phyloP scores from a whole-genome alignment of 1,140 invertebrate species.

The Andrena cerasifolii region DNA sequence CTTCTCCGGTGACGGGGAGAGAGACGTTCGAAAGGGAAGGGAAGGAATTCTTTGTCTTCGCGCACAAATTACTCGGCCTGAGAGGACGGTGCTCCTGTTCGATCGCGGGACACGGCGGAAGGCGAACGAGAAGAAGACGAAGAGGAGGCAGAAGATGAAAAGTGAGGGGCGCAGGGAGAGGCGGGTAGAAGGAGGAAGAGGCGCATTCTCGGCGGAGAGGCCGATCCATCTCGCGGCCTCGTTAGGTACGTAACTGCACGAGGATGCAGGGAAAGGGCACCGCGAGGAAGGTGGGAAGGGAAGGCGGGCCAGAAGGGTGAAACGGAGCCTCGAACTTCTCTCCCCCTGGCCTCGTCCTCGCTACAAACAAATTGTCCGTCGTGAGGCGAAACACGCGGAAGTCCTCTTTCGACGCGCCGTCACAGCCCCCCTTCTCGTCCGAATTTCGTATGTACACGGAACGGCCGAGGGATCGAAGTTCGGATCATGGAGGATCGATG shows the following conservation, averaged over 20 bases:
- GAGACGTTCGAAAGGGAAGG: slow-evolving; percentile 26
- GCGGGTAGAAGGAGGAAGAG: slow-evolving; percentile 13
- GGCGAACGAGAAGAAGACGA: slow-evolving; percentile 13
- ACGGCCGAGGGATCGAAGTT: slow-evolving; percentile 38
- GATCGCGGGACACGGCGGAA: slow-evolving; percentile 39
- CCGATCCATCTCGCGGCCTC: slow-evolving; percentile 69
- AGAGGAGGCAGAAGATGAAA: not conserved
- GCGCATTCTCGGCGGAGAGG: slow-evolving; percentile 60
- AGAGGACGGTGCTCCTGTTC: slow-evolving; percentile 53
- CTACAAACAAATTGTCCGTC: slow-evolving; percentile 67
- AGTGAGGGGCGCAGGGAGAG: slow-evolving; percentile 7
- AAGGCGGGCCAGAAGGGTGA: slow-evolving; percentile 47
- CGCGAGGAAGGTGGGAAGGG: slow-evolving; percentile 45
- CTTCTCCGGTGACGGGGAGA: slow-evolving; percentile 3
- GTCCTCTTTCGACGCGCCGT: slow-evolving; percentile 39
- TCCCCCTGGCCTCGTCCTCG: slow-evolving; percentile 36
- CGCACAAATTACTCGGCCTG: slow-evolving; percentile 59
- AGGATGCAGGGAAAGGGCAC: slow-evolving; percentile 34
- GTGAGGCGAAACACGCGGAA: slow-evolving; percentile 58
- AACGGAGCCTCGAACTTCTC: slow-evolving; percentile 30
- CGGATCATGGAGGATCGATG: slow-evolving; percentile 41
- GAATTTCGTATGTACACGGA: slow-evolving; percentile 52
- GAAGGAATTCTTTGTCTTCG: slow-evolving; percentile 59
- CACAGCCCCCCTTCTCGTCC: slow-evolving; percentile 32
- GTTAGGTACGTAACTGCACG: slow-evolving; percentile 64